A percentile compares a stretch with the other conserved stretches of the same genome.
phyloP scores from a whole-genome alignment of 64 coral and sea anemone species.

The Montipora capricornis region DNA sequence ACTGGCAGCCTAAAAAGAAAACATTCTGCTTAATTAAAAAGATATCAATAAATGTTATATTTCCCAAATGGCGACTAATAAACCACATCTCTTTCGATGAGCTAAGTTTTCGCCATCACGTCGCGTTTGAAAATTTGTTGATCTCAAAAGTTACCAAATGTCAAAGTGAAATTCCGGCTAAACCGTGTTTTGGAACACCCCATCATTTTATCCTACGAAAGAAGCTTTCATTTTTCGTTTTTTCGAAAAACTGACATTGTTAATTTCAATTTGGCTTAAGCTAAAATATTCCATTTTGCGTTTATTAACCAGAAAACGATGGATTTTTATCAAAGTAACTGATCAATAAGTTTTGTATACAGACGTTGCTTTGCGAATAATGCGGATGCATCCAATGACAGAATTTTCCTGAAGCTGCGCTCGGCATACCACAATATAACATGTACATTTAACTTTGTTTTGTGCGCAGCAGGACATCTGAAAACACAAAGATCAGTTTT shows the following conservation, averaged over 20 bases:
- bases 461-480: not conserved
- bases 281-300: constrained; percentile 23
- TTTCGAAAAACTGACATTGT: not conserved
- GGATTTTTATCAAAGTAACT: constrained; percentile 28
- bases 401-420: constrained; percentile 15
- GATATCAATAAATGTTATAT: constrained; percentile 37
- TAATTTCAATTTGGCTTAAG: constrained; percentile 43
- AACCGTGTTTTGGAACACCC: not conserved
- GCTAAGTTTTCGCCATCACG: constrained; percentile 17
- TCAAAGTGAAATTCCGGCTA: not conserved
- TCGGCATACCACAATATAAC: constrained; percentile 33
- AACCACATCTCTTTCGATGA: constrained; percentile 27
- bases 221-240: not conserved
- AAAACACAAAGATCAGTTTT: constrained; percentile 61
- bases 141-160: constrained; percentile 4
- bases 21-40: constrained; percentile 33
- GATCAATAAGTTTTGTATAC: constrained; percentile 2
- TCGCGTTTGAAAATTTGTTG: constrained; percentile 11
- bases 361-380: not conserved
- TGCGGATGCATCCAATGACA: not conserved
- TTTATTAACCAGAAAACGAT: not conserved
- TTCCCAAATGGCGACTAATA: not conserved
- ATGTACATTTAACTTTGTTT: constrained; percentile 34
- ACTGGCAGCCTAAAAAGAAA: not conserved
- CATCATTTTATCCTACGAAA: not conserved